Percentiles rank a stretch among this genome's conserved stretches.
These are phyloP conservation scores for Paedocypris micromegethes DNA, from an alignment of 2,797 vertebrate species.

Conservation along the genomic window DNA sequence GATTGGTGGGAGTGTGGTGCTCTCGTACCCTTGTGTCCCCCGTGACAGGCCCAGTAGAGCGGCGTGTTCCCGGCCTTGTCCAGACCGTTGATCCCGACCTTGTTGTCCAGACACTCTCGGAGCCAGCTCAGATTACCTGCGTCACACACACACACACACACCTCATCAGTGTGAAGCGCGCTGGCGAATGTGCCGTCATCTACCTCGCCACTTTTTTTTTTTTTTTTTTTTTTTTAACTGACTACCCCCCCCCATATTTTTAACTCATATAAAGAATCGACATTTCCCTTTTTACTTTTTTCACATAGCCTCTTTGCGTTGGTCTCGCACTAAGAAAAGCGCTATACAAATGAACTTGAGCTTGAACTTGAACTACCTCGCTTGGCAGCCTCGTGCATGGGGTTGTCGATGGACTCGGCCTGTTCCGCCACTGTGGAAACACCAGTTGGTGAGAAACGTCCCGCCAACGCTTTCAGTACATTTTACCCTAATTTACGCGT, in stretches of 20 bases:
- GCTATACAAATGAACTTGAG: not conserved
- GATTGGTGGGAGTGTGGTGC: not conserved
- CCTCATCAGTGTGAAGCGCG: not conserved
- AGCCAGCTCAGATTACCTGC: constrained; percentile 96
- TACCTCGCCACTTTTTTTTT: no score
- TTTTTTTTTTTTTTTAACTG: no score
- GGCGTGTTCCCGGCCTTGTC: constrained; percentile 97
- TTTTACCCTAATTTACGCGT: constrained; percentile 4
- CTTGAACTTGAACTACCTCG: constrained; percentile 68
- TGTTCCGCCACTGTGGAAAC: constrained; percentile 84
- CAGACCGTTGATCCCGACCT: constrained; percentile 90
- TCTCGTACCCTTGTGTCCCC: constrained; percentile 87
- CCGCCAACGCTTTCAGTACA: no score
- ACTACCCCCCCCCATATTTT: no score
- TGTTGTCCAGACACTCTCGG: constrained; percentile 93
- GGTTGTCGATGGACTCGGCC: constrained; percentile 94
- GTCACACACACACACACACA: constrained; percentile 33
- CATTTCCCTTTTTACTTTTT: no score
- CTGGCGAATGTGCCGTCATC: no score
- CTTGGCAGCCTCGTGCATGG: constrained; percentile 95
- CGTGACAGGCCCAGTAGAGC: constrained; percentile 94
- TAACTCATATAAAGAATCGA: no score
- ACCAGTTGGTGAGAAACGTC: not conserved
- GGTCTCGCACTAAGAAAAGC: no score
- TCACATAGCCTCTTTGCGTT: no score